Percentiles rank a stretch among this genome's conserved stretches.
Evolutionary conservation across 1,140 invertebrate species (phyloP).

Genomic region (Hyles euphorbiae): DNA sequence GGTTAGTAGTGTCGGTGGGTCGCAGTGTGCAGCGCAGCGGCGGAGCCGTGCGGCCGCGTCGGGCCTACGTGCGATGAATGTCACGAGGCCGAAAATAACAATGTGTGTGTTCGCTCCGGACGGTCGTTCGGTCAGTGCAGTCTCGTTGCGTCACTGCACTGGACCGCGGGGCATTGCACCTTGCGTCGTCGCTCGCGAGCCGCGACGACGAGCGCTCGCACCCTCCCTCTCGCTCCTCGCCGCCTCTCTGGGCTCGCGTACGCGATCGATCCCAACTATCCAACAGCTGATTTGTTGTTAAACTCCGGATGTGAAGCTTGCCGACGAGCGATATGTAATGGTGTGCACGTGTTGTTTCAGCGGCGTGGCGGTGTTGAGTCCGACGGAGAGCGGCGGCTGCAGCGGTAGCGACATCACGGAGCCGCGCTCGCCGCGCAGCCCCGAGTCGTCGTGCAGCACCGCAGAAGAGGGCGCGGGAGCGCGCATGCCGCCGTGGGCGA

Average conservation of each 20-base stretch:
- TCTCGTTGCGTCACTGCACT: conserved; percentile 66
- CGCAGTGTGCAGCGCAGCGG: conserved; percentile 26
- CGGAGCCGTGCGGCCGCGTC: conserved; percentile 22
- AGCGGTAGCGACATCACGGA: conserved; percentile 78
- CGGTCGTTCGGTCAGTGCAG: conserved; percentile 60
- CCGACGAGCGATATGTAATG: background rate
- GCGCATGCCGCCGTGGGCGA: conserved; percentile 70
- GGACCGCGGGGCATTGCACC: conserved; percentile 66
- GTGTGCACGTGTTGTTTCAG: conserved; percentile 45
- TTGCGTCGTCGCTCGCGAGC: conserved; percentile 31
- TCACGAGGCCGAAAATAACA: conserved; percentile 64
- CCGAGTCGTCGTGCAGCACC: conserved; percentile 71
- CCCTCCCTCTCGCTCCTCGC: conserved; percentile 33
- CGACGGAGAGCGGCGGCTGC: conserved; percentile 65
- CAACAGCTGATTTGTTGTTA: conserved; percentile 65
- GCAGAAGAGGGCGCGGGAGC: conserved; percentile 72
- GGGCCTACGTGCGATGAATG: conserved; percentile 56
- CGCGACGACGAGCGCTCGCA: conserved; percentile 17
- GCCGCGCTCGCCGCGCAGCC: conserved; percentile 87
- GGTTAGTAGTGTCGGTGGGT: conserved; percentile 28
- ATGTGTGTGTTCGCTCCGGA: conserved; percentile 38
- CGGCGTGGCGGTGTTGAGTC: conserved; percentile 73
- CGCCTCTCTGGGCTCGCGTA: conserved; percentile 30
- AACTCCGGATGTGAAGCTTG: conserved; percentile 5
- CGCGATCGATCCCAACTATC: conserved; percentile 56